Evolutionary conservation across 30 jellyfish, hydroid and myxozoan species (phyloP).

Genomic region (Aurelia sp.): DNA sequence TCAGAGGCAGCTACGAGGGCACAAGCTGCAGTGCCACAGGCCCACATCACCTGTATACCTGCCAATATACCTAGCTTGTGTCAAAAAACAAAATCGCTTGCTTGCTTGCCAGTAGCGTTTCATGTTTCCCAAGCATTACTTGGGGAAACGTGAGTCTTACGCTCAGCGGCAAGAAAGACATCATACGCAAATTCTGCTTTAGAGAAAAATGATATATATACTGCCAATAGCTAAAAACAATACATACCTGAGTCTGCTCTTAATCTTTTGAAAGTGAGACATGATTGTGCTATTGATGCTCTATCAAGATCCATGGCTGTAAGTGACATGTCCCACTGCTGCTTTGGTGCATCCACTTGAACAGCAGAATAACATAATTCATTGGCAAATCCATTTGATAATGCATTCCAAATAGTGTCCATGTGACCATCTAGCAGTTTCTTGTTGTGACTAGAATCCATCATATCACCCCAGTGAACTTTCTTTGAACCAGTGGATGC

Average conservation of each 20-base stretch:
- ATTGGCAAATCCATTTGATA: constrained; percentile 1
- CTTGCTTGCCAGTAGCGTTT: neutral
- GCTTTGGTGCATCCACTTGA: constrained; percentile 4
- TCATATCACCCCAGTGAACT: constrained; percentile 54
- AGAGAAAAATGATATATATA: too few species aligned
- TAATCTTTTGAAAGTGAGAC: constrained; percentile 37
- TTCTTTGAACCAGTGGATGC: neutral
- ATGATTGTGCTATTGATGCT: constrained; percentile 17
- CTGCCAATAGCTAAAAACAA: too few species aligned
- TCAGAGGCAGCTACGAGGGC: too few species aligned
- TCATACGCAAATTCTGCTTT: too few species aligned
- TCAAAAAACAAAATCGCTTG: too few species aligned
- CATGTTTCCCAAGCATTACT: too few species aligned
- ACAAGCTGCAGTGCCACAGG: too few species aligned
- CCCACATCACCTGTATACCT: too few species aligned
- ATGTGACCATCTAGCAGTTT: constrained; percentile 21
- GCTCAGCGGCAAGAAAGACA: too few species aligned
- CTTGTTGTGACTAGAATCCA: neutral
- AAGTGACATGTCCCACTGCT: constrained; percentile 46
- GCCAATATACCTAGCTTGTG: too few species aligned
- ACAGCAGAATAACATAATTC: neutral
- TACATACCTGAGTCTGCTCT: constrained; percentile 46
- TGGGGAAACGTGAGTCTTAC: too few species aligned
- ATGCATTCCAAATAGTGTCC: constrained; percentile 23
- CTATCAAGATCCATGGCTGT: constrained; percentile 27